Percentiles rank a stretch among this genome's conserved stretches.
Conservation (phyloP, 2,797 vertebrate species). For the Pseudotriccus pelzelni region DNA sequence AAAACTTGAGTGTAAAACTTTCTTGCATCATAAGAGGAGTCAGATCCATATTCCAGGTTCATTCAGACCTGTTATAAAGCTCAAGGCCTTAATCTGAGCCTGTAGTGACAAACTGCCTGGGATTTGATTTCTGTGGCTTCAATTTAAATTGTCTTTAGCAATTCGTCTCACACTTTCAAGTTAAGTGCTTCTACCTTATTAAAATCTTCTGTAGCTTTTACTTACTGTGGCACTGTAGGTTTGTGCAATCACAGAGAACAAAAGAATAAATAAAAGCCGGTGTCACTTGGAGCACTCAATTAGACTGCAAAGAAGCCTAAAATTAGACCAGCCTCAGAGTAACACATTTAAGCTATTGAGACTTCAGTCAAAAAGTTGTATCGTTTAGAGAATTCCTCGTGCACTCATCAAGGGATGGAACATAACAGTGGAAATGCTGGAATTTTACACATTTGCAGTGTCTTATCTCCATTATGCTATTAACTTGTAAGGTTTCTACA, state of each 20-base stretch:
- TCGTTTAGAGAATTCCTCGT: neutral
- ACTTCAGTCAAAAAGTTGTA: neutral
- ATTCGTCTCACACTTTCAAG: neutral
- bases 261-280: neutral
- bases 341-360: neutral
- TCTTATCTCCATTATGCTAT: neutral
- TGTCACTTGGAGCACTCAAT: neutral
- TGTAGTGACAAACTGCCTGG: neutral
- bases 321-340: neutral
- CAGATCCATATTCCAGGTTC: neutral
- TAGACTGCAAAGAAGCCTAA: neutral
- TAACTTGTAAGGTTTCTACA: neutral
- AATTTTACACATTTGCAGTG: neutral
- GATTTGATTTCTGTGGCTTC: neutral
- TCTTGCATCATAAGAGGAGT: neutral
- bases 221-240: neutral
- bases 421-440: neutral
- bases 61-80: neutral
- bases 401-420: neutral
- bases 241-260: neutral
- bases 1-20: neutral
- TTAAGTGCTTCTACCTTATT: neutral
- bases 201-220: neutral
- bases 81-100: neutral
- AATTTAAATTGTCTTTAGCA: neutral